Evolutionary conservation across 2,888 invertebrate species (phyloP).

Genomic region (Fabriciana adippe): DNA sequence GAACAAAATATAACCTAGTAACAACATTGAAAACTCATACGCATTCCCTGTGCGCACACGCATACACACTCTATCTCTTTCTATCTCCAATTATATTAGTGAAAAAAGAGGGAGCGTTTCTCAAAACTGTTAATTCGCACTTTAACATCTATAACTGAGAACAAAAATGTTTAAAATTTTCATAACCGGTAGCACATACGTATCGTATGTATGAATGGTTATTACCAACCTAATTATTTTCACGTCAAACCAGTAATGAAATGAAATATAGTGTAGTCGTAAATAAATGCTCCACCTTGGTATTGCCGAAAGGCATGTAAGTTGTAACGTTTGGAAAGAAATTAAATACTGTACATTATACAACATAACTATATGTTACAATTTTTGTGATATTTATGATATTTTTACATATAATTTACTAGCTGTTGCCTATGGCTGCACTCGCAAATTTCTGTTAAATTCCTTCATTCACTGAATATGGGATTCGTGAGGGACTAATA

Average conservation of each 20-base stretch:
- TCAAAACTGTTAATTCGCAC: too few species aligned
- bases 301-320: constrained; percentile 14
- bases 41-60: too few species aligned
- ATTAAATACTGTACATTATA: constrained; percentile 3
- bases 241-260: constrained; percentile 35
- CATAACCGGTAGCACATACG: constrained; percentile 18
- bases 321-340: not conserved
- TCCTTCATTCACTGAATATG: too few species aligned
- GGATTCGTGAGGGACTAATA: too few species aligned
- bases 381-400: constrained; percentile 12
- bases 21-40: too few species aligned
- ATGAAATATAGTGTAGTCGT: constrained; percentile 32
- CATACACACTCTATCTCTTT: too few species aligned
- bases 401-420: not conserved
- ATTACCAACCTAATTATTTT: constrained; percentile 38
- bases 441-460: too few species aligned
- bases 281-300: constrained; percentile 19
- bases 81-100: too few species aligned
- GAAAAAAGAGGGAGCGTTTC: too few species aligned
- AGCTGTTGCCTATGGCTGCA: too few species aligned
- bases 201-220: constrained; percentile 6
- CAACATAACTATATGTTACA: constrained; percentile 6
- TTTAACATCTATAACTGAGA: not conserved
- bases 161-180: not conserved
- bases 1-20: too few species aligned